A percentile compares a stretch with the other conserved stretches of the same genome.
Evolutionary conservation across 1,140 invertebrate genomes (phyloP).

Genomic region (Hormaphis cornu): DNA sequence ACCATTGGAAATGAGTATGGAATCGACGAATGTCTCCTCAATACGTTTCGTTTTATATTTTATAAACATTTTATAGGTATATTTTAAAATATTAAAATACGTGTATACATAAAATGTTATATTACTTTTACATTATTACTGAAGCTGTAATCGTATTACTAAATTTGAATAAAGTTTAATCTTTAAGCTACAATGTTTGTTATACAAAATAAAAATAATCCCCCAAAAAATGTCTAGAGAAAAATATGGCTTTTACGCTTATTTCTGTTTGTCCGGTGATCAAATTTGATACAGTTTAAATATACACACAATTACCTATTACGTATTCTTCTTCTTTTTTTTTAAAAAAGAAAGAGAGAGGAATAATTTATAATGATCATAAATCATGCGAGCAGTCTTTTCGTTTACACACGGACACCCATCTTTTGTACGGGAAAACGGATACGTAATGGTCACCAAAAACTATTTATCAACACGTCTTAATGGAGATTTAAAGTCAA

Average conservation of each 20-base stretch:
- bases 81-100: no score
- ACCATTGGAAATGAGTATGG: no score
- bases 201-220: background rate
- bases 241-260: background rate
- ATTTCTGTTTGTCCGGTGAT: background rate
- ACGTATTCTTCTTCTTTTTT: constrained; percentile 8
- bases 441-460: constrained; percentile 21
- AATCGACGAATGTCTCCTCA: no score
- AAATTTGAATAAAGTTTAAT: no score
- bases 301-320: background rate
- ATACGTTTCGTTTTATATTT: no score
- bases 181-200: no score
- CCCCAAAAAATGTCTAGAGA: background rate
- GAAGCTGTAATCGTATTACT: no score
- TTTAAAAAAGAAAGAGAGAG: background rate
- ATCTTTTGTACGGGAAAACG: constrained; percentile 22
- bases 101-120: no score
- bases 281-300: background rate
- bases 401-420: background rate
- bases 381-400: constrained; percentile 3
- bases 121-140: no score
- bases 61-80: no score
- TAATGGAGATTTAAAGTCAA: constrained; percentile 23
- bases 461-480: constrained; percentile 27
- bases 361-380: background rate